These are phyloP conservation scores for Empis livida DNA, from an alignment of 2,888 invertebrate genomes.

Conservation along the genomic window DNA sequence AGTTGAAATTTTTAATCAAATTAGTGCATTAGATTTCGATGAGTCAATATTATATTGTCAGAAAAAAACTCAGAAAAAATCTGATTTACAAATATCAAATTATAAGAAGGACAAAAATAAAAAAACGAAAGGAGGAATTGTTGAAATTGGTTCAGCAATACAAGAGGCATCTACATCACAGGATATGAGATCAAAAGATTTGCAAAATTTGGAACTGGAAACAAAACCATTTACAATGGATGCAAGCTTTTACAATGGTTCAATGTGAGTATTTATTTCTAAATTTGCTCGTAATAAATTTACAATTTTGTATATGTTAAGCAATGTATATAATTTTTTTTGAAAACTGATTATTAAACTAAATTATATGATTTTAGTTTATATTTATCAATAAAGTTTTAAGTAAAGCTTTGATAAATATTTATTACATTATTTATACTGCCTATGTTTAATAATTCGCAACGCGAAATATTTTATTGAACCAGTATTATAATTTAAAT, in stretches of 20 bases:
- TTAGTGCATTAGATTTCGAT: slow-evolving; percentile 58
- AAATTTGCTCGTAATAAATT: not conserved
- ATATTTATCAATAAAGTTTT: too few species aligned
- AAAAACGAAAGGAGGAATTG: slow-evolving; percentile 22
- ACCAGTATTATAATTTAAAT: slow-evolving; percentile 11
- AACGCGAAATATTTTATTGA: slow-evolving; percentile 12
- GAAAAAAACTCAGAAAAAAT: slow-evolving; percentile 40
- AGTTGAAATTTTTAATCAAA: slow-evolving; percentile 53
- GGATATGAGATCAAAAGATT: slow-evolving; percentile 2
- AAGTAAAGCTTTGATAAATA: too few species aligned
- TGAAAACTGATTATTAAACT: not conserved
- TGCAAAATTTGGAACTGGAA: slow-evolving; percentile 16
- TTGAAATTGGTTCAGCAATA: slow-evolving; percentile 28
- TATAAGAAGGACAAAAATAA: slow-evolving; percentile 4
- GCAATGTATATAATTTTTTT: too few species aligned
- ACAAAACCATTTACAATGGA: slow-evolving; percentile 38
- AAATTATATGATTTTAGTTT: too few species aligned
- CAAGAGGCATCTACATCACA: not conserved
- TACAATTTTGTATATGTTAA: slow-evolving; percentile 3
- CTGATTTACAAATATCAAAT: not conserved
- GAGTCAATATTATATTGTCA: slow-evolving; percentile 53
- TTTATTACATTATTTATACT: too few species aligned
- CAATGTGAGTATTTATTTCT: slow-evolving; percentile 14
- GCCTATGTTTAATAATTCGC: too few species aligned
- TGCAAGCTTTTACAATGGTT: slow-evolving; percentile 33